Conservation (phyloP, 2,113 vertebrate species). For the Hylia prasina region DNA sequence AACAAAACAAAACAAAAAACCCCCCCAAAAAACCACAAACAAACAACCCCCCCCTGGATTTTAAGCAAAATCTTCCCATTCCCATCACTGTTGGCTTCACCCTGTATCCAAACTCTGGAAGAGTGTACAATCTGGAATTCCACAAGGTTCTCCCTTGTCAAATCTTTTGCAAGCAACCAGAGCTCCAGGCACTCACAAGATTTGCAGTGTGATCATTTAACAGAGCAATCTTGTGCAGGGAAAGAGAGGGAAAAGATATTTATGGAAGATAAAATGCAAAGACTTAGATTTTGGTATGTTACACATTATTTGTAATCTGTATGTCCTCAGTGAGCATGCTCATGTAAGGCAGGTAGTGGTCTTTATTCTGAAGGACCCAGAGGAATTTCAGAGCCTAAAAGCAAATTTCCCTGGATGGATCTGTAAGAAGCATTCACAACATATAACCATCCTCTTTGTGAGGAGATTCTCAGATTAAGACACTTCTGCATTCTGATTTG, state of each 20-base stretch:
- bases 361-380: background rate
- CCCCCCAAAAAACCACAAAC: too few species aligned
- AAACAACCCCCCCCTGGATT: background rate
- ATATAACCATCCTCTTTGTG: background rate
- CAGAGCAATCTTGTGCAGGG: background rate
- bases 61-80: background rate
- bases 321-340: background rate
- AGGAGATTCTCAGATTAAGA: background rate
- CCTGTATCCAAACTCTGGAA: background rate
- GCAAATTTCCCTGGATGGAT: background rate
- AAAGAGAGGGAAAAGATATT: background rate
- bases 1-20: background rate
- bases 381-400: background rate
- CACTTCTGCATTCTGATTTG: background rate
- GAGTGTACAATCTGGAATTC: background rate
- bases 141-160: background rate
- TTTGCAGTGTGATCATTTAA: background rate
- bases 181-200: background rate
- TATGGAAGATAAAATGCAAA: background rate
- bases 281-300: background rate
- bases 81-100: background rate
- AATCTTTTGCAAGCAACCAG: background rate
- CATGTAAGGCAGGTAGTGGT: background rate
- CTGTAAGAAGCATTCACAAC: background rate
- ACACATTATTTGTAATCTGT: background rate